These are phyloP conservation scores for Eupelmus urozonus DNA, from an alignment of 2,888 invertebrate species.

Conservation along the genomic window DNA sequence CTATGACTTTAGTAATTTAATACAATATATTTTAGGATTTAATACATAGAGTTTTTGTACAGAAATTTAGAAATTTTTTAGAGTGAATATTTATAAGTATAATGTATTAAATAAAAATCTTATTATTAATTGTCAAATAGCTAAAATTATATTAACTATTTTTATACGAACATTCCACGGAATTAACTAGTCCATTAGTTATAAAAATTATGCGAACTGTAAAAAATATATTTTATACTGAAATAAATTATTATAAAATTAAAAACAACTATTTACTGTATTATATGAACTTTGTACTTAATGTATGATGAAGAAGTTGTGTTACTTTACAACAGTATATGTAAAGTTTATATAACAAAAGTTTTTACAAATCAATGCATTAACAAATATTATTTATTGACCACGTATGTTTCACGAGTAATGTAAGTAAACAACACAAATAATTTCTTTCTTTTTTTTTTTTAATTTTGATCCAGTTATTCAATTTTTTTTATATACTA, in stretches of 20 bases:
- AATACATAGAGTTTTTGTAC: constrained; percentile 1
- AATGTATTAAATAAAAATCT: constrained; percentile 8
- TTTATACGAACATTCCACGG: constrained; percentile 31
- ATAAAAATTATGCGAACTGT: constrained; percentile 28
- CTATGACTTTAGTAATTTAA: not conserved
- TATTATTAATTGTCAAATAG: constrained; percentile 10
- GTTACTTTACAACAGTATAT: too few relatives aligned
- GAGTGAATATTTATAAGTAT: constrained; percentile 31
- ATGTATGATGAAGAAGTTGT: too few relatives aligned
- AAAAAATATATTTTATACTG: constrained; percentile 40
- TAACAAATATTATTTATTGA: too few relatives aligned
- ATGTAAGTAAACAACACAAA: too few relatives aligned
- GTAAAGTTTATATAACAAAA: too few relatives aligned
- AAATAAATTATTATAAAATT: constrained; percentile 39
- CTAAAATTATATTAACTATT: constrained; percentile 10
- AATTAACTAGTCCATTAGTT: constrained; percentile 49
- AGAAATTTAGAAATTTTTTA: not conserved
- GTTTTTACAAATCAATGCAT: too few relatives aligned
- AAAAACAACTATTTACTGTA: too few relatives aligned
- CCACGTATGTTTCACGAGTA: too few relatives aligned
- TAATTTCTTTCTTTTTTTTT: too few relatives aligned
- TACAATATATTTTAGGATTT: not conserved
- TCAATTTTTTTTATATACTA: too few relatives aligned
- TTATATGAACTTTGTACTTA: too few relatives aligned
- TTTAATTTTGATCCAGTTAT: too few relatives aligned